Evolutionary conservation across 2,797 vertebrate genomes (phyloP).

Genomic region (Helarctos malayanus): DNA sequence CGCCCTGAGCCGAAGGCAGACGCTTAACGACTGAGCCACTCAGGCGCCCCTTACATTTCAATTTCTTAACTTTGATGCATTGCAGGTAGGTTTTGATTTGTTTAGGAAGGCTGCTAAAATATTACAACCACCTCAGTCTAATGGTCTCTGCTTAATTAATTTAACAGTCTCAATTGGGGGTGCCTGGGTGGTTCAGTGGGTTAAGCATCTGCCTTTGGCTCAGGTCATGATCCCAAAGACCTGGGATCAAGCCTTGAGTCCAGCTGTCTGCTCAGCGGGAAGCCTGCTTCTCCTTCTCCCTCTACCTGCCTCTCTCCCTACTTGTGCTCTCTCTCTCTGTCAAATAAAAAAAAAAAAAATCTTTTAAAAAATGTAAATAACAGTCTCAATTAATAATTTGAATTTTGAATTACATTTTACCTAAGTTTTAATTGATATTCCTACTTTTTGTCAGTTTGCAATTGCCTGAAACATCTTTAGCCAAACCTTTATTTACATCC

Average conservation of each 20-base stretch:
- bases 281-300: no score
- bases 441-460: conserved; percentile 1
- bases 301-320: no score
- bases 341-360: no score
- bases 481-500: not conserved
- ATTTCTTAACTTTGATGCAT: not conserved
- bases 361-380: no score
- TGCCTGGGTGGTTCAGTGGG: no score
- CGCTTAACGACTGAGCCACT: no score
- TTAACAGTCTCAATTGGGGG: not conserved
- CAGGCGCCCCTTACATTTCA: not conserved
- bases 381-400: not conserved
- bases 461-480: not conserved
- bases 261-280: no score
- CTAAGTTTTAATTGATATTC: not conserved
- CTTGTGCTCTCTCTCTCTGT: no score
- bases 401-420: conserved; percentile 40
- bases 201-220: no score
- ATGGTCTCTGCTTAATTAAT: not conserved
- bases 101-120: not conserved
- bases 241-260: no score
- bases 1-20: no score
- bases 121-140: not conserved
- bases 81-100: conserved; percentile 7
- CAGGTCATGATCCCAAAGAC: no score